A percentile compares a stretch with the other conserved stretches of the same genome.
Evolutionary conservation across 2,113 vertebrate species (phyloP).

Genomic region (Epinephelus cyanopodus): DNA sequence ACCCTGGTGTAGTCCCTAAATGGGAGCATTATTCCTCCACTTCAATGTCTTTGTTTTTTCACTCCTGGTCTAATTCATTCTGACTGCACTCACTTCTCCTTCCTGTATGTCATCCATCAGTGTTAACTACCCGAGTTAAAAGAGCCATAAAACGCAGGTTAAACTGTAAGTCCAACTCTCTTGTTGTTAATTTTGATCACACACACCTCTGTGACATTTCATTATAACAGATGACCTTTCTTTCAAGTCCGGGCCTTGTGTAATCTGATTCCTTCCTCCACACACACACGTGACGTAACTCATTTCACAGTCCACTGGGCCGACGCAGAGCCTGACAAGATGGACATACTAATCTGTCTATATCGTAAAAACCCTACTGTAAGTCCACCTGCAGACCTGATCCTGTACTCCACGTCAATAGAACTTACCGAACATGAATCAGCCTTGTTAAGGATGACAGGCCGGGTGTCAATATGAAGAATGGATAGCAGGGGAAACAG

Average conservation of each 20-base stretch:
- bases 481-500: conserved; percentile 37
- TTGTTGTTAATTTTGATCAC: conserved; percentile 29
- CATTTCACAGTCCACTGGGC: conserved; percentile 61
- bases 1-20: neutral
- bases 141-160: conserved; percentile 38
- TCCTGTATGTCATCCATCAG: conserved; percentile 4
- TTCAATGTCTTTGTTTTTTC: neutral
- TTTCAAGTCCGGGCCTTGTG: conserved; percentile 2
- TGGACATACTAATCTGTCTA: conserved; percentile 39
- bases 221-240: conserved; percentile 56
- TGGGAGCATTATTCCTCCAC: neutral
- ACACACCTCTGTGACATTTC: conserved; percentile 53
- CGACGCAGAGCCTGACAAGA: neutral
- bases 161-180: conserved; percentile 5
- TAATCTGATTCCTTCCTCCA: conserved; percentile 29
- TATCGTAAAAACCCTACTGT: neutral
- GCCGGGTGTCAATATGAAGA: conserved; percentile 46
- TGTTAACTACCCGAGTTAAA: conserved; percentile 24
- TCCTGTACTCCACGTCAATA: neutral
- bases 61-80: neutral
- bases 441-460: conserved; percentile 54
- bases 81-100: neutral
- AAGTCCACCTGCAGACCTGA: conserved; percentile 10
- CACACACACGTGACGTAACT: conserved; percentile 31
- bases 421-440: conserved; percentile 55